Evolutionary conservation across 2,797 vertebrate species (phyloP), one percentile per base, ranked within the genome.

Genomic region (Hydrophis major): DNA sequence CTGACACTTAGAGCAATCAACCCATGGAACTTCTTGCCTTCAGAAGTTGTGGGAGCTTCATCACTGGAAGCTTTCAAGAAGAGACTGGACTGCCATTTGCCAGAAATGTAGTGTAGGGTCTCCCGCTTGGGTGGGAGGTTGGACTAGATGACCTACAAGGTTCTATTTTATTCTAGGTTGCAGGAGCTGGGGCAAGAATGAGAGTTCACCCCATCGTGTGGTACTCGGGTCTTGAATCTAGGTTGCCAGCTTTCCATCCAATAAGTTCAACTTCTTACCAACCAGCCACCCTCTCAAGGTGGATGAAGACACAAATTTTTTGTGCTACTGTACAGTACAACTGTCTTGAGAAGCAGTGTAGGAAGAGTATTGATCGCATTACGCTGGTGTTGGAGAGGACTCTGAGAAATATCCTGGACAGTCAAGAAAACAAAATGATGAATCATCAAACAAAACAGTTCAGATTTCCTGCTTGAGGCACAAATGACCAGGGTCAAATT

Each of bases 181-280:
- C 27, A n/a, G 61, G 61, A 66, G 61, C 4, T 63, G 27, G 27
- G 61, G 11, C 27, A 0, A 63, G 1, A n/a, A 28, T 13, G 4
- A 12, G 61, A 13, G 27, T n/a, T 66, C 12, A n/a, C 12, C 63
- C 63, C 4, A n/a, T 66, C 12, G 4, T 4, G 0, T 66, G 28
- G 63, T 14, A 12, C 28, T 66, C 4, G 0, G 12, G 2, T n/a
- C 63, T 66, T 4, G 0, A 66, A n/a, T 4, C 63, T 6, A 4
- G 4, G 13, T 13, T 13, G 63, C 63, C 63, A 66, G 28, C 63
- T n/a, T 66, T n/a, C 63, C 63, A 66, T 66, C 13, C 12, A 4
- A n/a, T 66, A n/a, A 66, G 4, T 13, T 28, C 63, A 66, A 3
- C 4, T 14, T 12, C 11, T 63, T 63, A 63, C 61, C 27, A 63